phyloP scores from a whole-genome alignment of 2,113 vertebrate species.

The Xenus cinereus region DNA sequence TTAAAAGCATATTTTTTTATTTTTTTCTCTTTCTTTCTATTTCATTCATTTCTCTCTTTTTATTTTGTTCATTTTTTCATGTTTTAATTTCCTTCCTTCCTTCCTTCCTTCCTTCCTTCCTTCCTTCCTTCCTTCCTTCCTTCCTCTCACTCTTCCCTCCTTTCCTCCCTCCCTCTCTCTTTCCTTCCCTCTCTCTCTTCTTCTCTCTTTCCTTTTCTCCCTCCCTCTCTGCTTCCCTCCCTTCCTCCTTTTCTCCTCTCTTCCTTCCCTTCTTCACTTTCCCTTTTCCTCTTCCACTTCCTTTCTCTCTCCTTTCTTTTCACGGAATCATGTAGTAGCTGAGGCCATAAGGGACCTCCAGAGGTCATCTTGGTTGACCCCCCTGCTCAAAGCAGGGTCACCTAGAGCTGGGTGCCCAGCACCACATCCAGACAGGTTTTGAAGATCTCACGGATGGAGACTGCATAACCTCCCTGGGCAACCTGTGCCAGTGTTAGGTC shows the following conservation, averaged over 20 bases:
- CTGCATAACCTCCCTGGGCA: background rate
- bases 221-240: too few relatives aligned
- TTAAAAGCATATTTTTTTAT: background rate
- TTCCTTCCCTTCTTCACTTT: rapidly evolving
- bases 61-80: background rate
- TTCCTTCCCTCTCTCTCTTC: too few relatives aligned
- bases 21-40: rapidly evolving
- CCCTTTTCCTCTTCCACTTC: rapidly evolving
- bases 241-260: too few relatives aligned
- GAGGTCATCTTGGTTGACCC: background rate
- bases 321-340: background rate
- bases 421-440: background rate
- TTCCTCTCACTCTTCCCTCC: background rate
- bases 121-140: background rate
- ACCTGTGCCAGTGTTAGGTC: background rate
- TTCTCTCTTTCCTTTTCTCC: too few relatives aligned
- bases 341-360: background rate
- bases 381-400: background rate
- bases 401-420: background rate
- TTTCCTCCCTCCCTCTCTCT: too few relatives aligned
- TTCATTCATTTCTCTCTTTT: too few relatives aligned
- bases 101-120: background rate
- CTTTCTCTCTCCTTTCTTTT: background rate
- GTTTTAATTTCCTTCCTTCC: background rate
- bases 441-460: background rate